Evolutionary conservation across 2,888 invertebrate genomes (phyloP), one percentile per base, ranked within the genome.

Genomic region (Folsomia manolachei): DNA sequence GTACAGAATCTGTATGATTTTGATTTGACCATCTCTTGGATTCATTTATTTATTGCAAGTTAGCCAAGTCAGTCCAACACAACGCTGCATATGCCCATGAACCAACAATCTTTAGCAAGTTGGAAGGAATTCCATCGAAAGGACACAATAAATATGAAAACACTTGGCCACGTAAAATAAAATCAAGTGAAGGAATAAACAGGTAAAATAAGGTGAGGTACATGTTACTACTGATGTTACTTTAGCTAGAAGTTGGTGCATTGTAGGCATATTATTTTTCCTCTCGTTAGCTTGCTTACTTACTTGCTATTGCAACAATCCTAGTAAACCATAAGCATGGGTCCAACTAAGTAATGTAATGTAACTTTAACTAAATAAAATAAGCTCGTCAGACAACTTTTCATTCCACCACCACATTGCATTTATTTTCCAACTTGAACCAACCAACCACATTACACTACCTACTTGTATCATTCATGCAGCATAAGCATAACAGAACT

Each of bases 381-480:
- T 56, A 56, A 56, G 56, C 56, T 56, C 56, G 56, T 56, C 56
- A 56, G 56, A 56, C 56, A 56, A 56, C 56, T 56, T 56, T 56
- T 56, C 56, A 56, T 56, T 56, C 56, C 56, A 14, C 56, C 19
- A 56, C 56, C 14, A 14, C 56, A 56, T 56, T 19, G n/a, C n/a
- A n/a, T n/a, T n/a, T n/a, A n/a, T n/a, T n/a, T n/a, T n/a, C 56
- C 56, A 56, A 14, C 39, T 14, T n/a, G n/a, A n/a, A n/a, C 39
- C 39, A 39, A 39, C 39, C 39, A 39, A 14, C 39, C 4, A 39
- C 39, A n/a, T n/a, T 14, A 39, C 39, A 39, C 56, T 19, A 56
- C 56, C 56, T 56, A 56, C 56, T 56, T 56, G 4, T n/a, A n/a
- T n/a, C n/a, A n/a, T n/a, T n/a, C n/a, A n/a, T n/a, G n/a, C n/a